Evolutionary conservation across 2,113 vertebrate genomes (phyloP).

Genomic region (Scomber scombrus): DNA sequence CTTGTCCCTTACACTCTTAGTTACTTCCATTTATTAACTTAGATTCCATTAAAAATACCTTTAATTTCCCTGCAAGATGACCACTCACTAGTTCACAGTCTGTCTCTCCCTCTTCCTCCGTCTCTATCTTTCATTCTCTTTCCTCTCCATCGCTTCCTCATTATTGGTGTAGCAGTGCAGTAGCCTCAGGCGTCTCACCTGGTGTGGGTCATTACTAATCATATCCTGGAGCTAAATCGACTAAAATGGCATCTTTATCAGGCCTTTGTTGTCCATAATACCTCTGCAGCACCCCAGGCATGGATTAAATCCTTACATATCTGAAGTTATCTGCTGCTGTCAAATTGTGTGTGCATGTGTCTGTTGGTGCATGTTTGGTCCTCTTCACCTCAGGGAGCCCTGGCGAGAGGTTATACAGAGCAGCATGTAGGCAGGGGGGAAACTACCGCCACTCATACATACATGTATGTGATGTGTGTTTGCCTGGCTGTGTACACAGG

Average conservation of each 20-base stretch:
- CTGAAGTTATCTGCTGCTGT: conserved; percentile 62
- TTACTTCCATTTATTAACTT: conserved; percentile 34
- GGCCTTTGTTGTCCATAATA: conserved; percentile 74
- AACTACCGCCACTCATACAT: conserved; percentile 13
- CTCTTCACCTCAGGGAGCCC: conserved; percentile 23
- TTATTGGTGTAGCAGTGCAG: conserved; percentile 25
- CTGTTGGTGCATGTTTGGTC: conserved; percentile 20
- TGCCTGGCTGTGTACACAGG: background rate
- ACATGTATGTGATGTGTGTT: conserved; percentile 15
- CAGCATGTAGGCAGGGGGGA: conserved; percentile 39
- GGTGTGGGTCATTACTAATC: conserved; percentile 73
- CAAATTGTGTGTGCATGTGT: conserved; percentile 22
- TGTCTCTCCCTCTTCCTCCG: background rate
- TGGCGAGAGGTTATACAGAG: conserved; percentile 47
- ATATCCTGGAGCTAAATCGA: conserved; percentile 73
- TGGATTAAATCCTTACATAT: conserved; percentile 70
- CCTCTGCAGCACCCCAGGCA: conserved; percentile 59
- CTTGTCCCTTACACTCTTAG: background rate
- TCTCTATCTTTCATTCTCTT: conserved; percentile 1
- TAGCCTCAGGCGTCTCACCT: conserved; percentile 73
- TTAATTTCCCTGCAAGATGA: conserved; percentile 20
- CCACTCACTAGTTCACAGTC: background rate
- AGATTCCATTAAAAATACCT: conserved; percentile 32
- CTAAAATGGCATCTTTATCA: conserved; percentile 76
- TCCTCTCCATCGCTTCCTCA: conserved; percentile 24